Base-by-base conservation (phyloP, 2,113 vertebrate genomes). In the Neotragus pygmaeus region DNA sequence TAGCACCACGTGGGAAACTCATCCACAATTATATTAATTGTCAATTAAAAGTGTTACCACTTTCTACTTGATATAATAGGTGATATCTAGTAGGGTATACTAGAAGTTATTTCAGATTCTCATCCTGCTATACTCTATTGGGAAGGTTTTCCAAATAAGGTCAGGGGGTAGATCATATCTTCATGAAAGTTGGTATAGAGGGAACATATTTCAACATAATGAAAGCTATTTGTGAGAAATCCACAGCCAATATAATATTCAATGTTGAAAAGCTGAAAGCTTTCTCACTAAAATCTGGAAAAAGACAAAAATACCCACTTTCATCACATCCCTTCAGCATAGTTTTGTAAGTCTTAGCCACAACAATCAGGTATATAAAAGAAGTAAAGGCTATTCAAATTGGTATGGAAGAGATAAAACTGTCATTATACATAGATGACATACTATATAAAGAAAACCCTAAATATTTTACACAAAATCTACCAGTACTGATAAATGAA, bases 21-120 rank as follows among this genome's bases (percentile, higher is more conserved):
- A 98, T 98, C 98, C 98, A 99, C 98, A 98, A 97, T 98, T 98
- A 98, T 96, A 98, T 98, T 98, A 98, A 98, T 97, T 98, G 96
- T 98, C 98, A 98, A 94, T 97, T 97, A 94, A 98, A 98, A 97
- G 95, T 96, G 98, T 98, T 98, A 98, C 75, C 98, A 98, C 98
- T 98, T 98, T 98, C 98, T 98, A 98, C 95, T 98, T 97, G 98
- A 98, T 97, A 95, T 87, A 98, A 98, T 97, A 96, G 96, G 98
- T 98, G 98, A 94, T 98, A 98, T 98, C 98, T 98, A 98, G 93
- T 88, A 98, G 55, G 98, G 97, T 97, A 98, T 96, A 96, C 13
- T 95, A 91, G 96, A 97, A 97, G 95, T 94, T 96, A 97, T 95
- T 30, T 30, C 27, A 78, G 75, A 17, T 78, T 78, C 43, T 28